These are phyloP conservation scores for Macropus fuliginosus DNA, from an alignment of 2,797 vertebrate species.

Conservation along the genomic window DNA sequence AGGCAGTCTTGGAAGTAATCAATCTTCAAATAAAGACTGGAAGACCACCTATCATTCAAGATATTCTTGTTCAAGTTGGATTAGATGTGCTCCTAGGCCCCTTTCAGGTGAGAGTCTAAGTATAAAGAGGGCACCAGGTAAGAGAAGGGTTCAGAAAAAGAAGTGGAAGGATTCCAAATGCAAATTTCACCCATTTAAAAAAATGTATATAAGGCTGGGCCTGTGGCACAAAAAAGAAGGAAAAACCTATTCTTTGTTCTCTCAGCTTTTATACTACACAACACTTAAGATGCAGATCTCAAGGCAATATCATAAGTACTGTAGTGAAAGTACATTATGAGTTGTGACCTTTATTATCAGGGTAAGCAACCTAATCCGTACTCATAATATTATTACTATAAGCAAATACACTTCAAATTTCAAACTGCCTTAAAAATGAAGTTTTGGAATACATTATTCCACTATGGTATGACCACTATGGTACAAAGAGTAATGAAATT, in stretches of 20 bases:
- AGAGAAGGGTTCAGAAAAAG: not conserved
- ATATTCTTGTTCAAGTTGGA: not conserved
- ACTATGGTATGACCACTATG: not conserved
- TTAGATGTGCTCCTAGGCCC: not conserved
- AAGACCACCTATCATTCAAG: too few species aligned
- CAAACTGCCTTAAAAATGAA: not conserved
- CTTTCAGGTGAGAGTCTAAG: not conserved
- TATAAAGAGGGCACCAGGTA: not conserved
- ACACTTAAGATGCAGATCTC: not conserved
- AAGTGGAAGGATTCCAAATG: not conserved
- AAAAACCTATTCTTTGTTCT: not conserved
- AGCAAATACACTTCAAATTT: not conserved
- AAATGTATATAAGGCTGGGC: not conserved
- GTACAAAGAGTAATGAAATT: not conserved
- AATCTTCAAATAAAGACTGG: not conserved
- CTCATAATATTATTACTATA: not conserved
- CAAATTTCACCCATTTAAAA: not conserved
- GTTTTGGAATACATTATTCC: not conserved
- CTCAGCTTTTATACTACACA: not conserved
- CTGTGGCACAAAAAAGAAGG: not conserved
- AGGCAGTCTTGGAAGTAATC: not conserved
- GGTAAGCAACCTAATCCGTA: not conserved
- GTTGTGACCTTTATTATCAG: not conserved
- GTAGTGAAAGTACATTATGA: not conserved
- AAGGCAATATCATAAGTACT: not conserved